Percentiles rank a stretch among this genome's conserved stretches.
phyloP scores from a whole-genome alignment of 2,797 vertebrate species.

The Bufotes viridis region DNA sequence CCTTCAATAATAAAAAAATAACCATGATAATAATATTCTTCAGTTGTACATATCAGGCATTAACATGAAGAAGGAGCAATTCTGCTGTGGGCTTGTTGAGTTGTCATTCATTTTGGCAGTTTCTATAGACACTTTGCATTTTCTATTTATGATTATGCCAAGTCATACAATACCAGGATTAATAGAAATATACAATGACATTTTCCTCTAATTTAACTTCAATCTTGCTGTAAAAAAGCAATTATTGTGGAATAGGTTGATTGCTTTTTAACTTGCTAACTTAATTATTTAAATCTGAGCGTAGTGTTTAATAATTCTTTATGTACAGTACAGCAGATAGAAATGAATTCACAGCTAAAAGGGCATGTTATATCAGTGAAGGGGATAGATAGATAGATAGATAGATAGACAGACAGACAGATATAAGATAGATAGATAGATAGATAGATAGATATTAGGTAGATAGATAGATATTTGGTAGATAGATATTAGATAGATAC shows the following conservation, averaged over 20 bases:
- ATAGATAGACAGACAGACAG: background rate
- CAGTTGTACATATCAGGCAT: background rate
- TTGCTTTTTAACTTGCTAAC: slow-evolving; percentile 38
- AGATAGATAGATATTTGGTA: background rate
- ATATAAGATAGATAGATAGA: background rate
- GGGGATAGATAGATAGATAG: background rate
- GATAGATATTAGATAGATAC: background rate
- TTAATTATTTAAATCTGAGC: slow-evolving; percentile 39
- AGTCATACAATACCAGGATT: background rate
- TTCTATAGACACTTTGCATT: background rate
- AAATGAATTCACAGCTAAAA: background rate
- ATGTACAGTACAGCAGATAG: slow-evolving; percentile 2
- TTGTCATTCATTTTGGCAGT: background rate
- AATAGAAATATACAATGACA: background rate
- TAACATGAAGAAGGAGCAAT: background rate
- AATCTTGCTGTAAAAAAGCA: slow-evolving; percentile 17
- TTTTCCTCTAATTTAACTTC: background rate
- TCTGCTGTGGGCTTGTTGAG: background rate
- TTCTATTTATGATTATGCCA: background rate
- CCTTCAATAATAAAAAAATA: background rate
- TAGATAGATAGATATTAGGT: slow-evolving; percentile 10
- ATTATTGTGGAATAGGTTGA: slow-evolving; percentile 14
- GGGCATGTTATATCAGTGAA: background rate
- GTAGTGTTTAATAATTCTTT: slow-evolving; percentile 14
- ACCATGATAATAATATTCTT: background rate